Base-by-base conservation (phyloP, 2,113 vertebrate species). In the Phrynosoma platyrhinos region DNA sequence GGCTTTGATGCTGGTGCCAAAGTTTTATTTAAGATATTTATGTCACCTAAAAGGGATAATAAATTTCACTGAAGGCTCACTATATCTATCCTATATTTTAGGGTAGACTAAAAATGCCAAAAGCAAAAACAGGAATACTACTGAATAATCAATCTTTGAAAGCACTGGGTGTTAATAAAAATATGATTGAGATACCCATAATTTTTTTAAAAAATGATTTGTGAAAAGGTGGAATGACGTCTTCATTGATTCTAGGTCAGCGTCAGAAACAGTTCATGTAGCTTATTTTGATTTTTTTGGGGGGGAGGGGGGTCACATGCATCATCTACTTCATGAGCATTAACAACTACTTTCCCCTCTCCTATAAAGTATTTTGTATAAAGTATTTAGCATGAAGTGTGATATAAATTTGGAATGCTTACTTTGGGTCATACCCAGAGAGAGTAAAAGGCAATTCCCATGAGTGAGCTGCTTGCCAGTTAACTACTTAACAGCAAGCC, bases 21-120 rank as follows among this genome's bases (percentile, higher is more conserved):
- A 95, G 78, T 95, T 96, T 96, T 96, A 96, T 96, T 96, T 96
- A 96, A 92, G 92, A 94, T 97, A 96, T 96, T 97, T 96, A 95
- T 91, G 92, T 95, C 94, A 82, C 90, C 93, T 96, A 92, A 96
- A 96, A 96, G 92, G 94, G 89, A 95, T 91, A 95, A 96, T 97
- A 97, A 96, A 97, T 96, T 96, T 95, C 87, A 80, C 53, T 94
- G 95, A 97, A 96, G 94, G 90, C 94, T 96, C 89, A 90, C 91
- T 95, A 91, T 92, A 95, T 95, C n/a, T n/a, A n/a, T n/a, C n/a
- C n/a, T n/a, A n/a, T n/a, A n/a, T n/a, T n/a, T n/a, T n/a, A 93
- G 93, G 91, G 91, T 93, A 95, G 86, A 75, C 78, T 94, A 83
- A 94, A 96, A 94, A 36, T 92, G 95, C 87, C 27, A 84, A 93